phyloP scores from a whole-genome alignment of 2,113 vertebrate species.

The Mugil cephalus region DNA sequence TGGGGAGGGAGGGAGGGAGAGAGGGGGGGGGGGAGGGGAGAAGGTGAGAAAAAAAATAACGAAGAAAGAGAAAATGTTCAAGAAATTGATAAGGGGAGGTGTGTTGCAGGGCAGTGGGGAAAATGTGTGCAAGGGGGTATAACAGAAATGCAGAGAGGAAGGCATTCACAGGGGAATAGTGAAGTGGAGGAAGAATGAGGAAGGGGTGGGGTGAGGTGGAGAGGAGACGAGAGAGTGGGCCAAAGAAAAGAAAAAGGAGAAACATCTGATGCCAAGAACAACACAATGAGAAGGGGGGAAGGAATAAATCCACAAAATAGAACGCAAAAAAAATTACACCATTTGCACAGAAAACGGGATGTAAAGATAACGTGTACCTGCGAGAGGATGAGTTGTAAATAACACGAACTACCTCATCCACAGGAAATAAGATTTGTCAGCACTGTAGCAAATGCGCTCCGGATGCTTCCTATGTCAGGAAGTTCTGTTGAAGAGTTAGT shows the following conservation, averaged over 20 bases:
- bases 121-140: slow-evolving; percentile 21
- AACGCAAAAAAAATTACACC: slow-evolving; percentile 10
- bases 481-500: slow-evolving; percentile 50
- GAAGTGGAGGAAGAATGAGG: slow-evolving; percentile 20
- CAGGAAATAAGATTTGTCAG: slow-evolving; percentile 53
- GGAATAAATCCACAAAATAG: slow-evolving; percentile 33
- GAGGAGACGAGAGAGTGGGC: slow-evolving; percentile 21
- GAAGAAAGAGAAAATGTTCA: slow-evolving; percentile 35
- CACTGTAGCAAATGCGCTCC: slow-evolving; percentile 39
- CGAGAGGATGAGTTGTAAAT: slow-evolving; percentile 14
- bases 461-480: slow-evolving; percentile 64
- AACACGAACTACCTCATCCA: slow-evolving; percentile 8
- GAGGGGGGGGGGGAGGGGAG: slow-evolving; percentile 21
- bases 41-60: slow-evolving; percentile 7
- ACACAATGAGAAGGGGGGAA: slow-evolving; percentile 12
- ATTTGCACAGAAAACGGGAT: slow-evolving; percentile 7
- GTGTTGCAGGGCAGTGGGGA: slow-evolving; percentile 31
- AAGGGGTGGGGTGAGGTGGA: slow-evolving; percentile 30
- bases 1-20: slow-evolving; percentile 67
- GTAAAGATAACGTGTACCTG: background rate
- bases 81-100: slow-evolving; percentile 47
- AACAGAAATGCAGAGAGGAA: slow-evolving; percentile 30
- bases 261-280: slow-evolving; percentile 65
- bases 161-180: slow-evolving; percentile 37
- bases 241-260: slow-evolving; percentile 37